Conservation (phyloP, 2,113 vertebrate genomes). For the Charadrius vociferus region DNA sequence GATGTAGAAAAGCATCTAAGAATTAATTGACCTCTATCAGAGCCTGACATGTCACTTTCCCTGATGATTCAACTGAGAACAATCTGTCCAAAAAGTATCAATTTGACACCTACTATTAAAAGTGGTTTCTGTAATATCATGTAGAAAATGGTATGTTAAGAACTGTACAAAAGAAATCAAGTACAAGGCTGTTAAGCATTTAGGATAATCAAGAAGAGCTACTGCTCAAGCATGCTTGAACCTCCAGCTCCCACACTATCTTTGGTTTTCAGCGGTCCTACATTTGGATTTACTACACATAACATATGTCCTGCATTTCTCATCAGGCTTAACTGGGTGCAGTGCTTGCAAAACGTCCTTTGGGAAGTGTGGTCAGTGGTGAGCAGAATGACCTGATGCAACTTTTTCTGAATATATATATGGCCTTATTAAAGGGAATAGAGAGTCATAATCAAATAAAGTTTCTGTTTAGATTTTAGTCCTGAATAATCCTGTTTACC, state of each 20-base stretch:
- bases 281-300: neutral
- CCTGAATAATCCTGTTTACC: neutral
- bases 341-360: neutral
- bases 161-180: neutral
- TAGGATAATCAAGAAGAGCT: neutral
- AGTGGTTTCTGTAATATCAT: neutral
- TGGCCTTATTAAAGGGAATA: neutral
- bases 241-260: accelerated
- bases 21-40: neutral
- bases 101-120: neutral
- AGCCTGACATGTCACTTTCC: neutral
- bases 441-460: neutral
- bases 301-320: neutral
- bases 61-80: accelerated
- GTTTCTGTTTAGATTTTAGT: neutral
- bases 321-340: neutral
- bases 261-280: neutral
- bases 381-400: neutral
- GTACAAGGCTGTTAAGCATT: neutral
- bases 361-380: neutral
- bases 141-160: neutral
- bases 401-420: neutral
- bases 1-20: neutral
- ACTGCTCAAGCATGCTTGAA: neutral
- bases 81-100: neutral